Conservation (phyloP, 2,888 invertebrate genomes). For the Reticulitermes lucifugus region DNA sequence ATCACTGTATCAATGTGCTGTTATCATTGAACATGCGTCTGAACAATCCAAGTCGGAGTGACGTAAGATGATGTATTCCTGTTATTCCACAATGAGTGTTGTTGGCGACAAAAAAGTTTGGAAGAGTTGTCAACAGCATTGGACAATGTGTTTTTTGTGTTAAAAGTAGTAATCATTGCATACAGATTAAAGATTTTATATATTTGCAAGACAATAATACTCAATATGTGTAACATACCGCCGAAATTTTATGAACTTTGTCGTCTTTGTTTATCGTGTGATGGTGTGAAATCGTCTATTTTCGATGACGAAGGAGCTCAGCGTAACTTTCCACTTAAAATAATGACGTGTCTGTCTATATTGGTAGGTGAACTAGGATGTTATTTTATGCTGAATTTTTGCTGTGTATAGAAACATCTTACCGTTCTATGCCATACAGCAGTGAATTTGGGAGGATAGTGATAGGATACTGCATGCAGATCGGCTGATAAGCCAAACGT, state of each 20-base stretch:
- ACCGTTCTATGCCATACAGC: background rate
- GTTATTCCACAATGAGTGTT: slow-evolving; percentile 54
- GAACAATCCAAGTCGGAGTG: slow-evolving; percentile 45
- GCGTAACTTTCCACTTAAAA: slow-evolving; percentile 75
- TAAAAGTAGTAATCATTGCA: slow-evolving; percentile 60
- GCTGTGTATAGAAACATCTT: background rate
- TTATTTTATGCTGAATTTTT: background rate
- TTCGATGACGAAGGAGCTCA: slow-evolving; percentile 81
- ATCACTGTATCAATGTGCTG: background rate
- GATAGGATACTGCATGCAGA: slow-evolving; percentile 4
- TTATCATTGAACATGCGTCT: slow-evolving; percentile 37
- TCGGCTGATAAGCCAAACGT: slow-evolving; percentile 11
- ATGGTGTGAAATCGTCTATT: slow-evolving; percentile 82
- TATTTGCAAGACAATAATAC: slow-evolving; percentile 58
- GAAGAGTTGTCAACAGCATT: slow-evolving; percentile 54
- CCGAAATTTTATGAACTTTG: slow-evolving; percentile 93
- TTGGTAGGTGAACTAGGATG: slow-evolving; percentile 71
- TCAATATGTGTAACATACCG: slow-evolving; percentile 92
- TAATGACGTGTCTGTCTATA: slow-evolving; percentile 84
- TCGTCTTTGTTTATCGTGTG: slow-evolving; percentile 89
- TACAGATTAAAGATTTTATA: slow-evolving; percentile 49
- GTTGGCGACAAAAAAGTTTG: slow-evolving; percentile 55
- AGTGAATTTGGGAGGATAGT: background rate
- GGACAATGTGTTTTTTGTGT: slow-evolving; percentile 52
- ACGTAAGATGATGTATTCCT: slow-evolving; percentile 51